A percentile compares a stretch with the other conserved stretches of the same genome.
These are phyloP conservation scores for Lepeophtheirus nordmannii DNA, from an alignment of 2,888 invertebrate genomes.

Conservation along the genomic window DNA sequence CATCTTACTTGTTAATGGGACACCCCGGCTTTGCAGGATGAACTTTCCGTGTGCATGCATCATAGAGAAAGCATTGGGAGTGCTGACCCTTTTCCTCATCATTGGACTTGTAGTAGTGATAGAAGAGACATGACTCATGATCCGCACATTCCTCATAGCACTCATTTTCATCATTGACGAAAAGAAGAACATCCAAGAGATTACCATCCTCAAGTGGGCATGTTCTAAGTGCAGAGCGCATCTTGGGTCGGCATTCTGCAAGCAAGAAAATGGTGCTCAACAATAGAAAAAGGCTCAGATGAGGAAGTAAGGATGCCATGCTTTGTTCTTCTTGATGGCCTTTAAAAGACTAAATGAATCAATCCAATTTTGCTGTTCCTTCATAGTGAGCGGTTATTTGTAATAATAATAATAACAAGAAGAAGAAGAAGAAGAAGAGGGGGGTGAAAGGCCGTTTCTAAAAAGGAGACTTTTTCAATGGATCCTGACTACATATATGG, in stretches of 20 bases:
- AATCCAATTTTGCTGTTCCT: too few species aligned
- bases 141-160: constrained; percentile 4
- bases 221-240: constrained; percentile 1
- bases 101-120: constrained; percentile 14
- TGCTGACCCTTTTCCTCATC: constrained; percentile 10
- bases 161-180: constrained; percentile 9
- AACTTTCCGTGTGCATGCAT: constrained; percentile 5
- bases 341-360: neutral
- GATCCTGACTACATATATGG: too few species aligned
- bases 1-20: constrained; percentile 12
- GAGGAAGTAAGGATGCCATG: too few species aligned
- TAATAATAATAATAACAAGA: too few species aligned
- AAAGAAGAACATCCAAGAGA: constrained; percentile 12
- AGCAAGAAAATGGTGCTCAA: neutral
- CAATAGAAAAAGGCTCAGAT: neutral
- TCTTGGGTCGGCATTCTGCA: neutral
- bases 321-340: neutral
- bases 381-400: neutral
- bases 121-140: constrained; percentile 13
- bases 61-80: constrained; percentile 22
- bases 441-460: too few species aligned
- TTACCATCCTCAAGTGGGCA: constrained; percentile 20
- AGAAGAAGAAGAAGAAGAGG: too few species aligned
- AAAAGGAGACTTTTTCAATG: too few species aligned
- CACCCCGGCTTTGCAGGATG: constrained; percentile 3